phyloP scores from a whole-genome alignment of 2,888 invertebrate genomes.

The Cantharis nigra region DNA sequence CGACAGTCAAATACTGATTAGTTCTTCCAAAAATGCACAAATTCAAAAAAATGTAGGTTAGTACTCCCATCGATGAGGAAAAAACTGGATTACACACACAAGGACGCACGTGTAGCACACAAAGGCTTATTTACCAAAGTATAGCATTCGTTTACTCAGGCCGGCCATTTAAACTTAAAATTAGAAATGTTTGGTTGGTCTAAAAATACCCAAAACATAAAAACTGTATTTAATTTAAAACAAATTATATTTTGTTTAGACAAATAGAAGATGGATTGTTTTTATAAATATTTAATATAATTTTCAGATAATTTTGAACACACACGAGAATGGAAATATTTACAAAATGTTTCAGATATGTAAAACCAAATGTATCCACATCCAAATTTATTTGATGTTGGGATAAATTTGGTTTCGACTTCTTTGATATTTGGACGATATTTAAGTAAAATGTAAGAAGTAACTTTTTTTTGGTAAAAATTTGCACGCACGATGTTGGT shows the following conservation, averaged over 20 bases:
- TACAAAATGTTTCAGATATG: constrained; percentile 25
- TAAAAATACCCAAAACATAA: neutral
- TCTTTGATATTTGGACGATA: constrained; percentile 21
- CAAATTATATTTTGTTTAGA: constrained; percentile 24
- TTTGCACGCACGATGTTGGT: neutral
- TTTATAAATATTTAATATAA: constrained; percentile 22
- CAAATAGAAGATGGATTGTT: constrained; percentile 23
- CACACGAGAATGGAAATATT: constrained; percentile 14
- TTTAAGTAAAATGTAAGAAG: constrained; percentile 12
- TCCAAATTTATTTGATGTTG: neutral
- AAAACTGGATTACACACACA: neutral
- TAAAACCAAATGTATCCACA: constrained; percentile 24
- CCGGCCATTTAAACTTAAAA: neutral
- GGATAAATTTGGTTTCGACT: constrained; percentile 20
- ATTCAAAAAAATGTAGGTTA: neutral
- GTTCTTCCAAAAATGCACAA: neutral
- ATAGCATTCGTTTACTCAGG: neutral
- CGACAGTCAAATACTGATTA: neutral
- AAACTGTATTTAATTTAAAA: constrained; percentile 10
- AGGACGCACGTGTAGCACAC: neutral
- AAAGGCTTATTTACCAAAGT: neutral
- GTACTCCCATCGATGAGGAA: neutral
- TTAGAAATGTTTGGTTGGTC: neutral
- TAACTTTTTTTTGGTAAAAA: constrained; percentile 4
- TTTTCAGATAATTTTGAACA: constrained; percentile 9